Base-by-base conservation (phyloP, 2,797 vertebrate species). In the Microchirus variegatus region DNA sequence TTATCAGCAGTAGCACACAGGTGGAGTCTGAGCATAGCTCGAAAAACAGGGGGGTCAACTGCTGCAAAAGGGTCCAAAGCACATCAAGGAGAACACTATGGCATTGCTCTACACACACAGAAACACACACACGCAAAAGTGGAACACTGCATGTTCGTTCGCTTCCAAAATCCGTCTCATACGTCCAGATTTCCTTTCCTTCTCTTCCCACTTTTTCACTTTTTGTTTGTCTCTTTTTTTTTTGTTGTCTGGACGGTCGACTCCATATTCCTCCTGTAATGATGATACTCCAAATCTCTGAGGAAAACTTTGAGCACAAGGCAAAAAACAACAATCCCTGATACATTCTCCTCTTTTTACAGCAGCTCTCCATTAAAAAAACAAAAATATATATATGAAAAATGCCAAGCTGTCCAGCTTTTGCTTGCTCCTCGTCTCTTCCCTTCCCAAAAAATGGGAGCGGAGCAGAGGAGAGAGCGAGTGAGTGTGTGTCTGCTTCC, bases 121-220 rank as follows among this genome's bases (percentile, higher is more conserved):
- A 57, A 59, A 19, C 79, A 63, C 19, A 13, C 9, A 6, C 11
- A 74, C 67, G 73, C 67, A 78, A 56, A 74, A 37, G 40, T 67
- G 69, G 76, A 87, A 73, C 52, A 46, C 22, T 63, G 57, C 72
- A 63, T 45, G 71, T 72, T 80, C 51, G 36, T 43, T 72, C 12
- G 48, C 66, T 77, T 91, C 84, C 84, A 94, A 94, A 91, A 92
- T 94, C 91, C 80, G 84, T 60, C 80, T 57, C 77, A 80, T 81
- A 72, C 78, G 77, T 93, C 87, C 94, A 92, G 81, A 89, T 91
- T 83, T 89, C 65, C 63, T 82, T 84, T 87, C 87, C 81, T 91
- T 83, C 89, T 65, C 62, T 82, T 84, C 87, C 88, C 82, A 86
- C 78, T 92, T 90, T 90, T 83, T 67, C 87, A 63, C 81, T 89